Evolutionary conservation across 2,888 invertebrate genomes (phyloP), one percentile per base, ranked within the genome.

Genomic region (Drosophila limbata): DNA sequence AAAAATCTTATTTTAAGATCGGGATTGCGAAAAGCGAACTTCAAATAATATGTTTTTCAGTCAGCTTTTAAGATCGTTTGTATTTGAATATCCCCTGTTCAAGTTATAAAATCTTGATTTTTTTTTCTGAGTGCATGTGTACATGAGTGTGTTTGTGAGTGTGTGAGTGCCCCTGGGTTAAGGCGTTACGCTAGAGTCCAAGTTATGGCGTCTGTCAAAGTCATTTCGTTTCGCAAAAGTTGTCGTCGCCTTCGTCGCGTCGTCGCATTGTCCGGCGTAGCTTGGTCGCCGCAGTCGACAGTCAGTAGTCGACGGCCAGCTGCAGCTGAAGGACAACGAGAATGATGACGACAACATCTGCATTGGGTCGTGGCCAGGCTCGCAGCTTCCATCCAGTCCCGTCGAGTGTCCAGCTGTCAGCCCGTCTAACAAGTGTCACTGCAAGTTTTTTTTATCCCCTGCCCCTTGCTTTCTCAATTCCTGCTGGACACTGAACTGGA

Each of bases 181-280:
- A 89, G 89, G 83, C 83, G 89, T 88, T 87, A 75, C 84, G 78
- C 64, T 71, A 59, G 69, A 78, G 66, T 71, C 84, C 79, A 85
- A 85, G 85, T 89, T 88, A 85, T 85, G 85, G 85, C 85, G 89
- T 85, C 85, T 85, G 89, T 85, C 85, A 85, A 87, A 89, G 88
- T 84, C 85, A 86, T 68, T 84, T 87, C 66, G 79, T 69, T 72
- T 72, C 56, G 74, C 75, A 81, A 87, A 85, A 85, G 79, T 81
- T 84, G 77, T 72, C 82, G 81, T 77, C 69, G 77, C 65, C 65
- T 63, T 62, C 62, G 44, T 44, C 69, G 67, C 48, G 17, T 33
- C 39, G 44, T 44, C 69, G 67, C 74, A 65, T 84, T 87, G 84
- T 84, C 84, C 87, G 62, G 77, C 47, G 65, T 80, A 83, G 79